A percentile compares a stretch with the other conserved stretches of the same genome.
These are phyloP conservation scores for Erpobdella octoculata DNA, from an alignment of 2,888 invertebrate genomes.

Conservation along the genomic window DNA sequence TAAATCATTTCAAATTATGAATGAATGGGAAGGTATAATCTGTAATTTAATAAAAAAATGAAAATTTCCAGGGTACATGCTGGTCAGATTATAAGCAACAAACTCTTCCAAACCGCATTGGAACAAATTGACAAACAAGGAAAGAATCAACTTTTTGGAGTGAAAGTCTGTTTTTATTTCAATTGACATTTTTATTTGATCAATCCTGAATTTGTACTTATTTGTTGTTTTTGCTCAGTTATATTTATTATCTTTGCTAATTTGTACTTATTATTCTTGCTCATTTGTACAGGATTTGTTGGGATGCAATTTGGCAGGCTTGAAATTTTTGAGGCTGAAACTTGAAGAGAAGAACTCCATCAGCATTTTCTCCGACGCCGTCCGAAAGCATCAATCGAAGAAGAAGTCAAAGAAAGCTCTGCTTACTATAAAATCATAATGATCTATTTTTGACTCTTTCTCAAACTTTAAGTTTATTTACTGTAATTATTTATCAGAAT, in stretches of 20 bases:
- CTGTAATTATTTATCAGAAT: too few relatives aligned
- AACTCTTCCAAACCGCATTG: conserved; percentile 33
- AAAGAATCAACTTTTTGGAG: neutral
- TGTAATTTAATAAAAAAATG: too few relatives aligned
- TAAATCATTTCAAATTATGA: too few relatives aligned
- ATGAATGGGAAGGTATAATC: too few relatives aligned
- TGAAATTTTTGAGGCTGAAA: conserved; percentile 62
- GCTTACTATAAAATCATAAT: conserved; percentile 6
- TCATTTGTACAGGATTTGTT: neutral
- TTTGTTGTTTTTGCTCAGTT: too few relatives aligned
- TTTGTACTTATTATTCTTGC: neutral
- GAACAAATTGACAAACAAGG: conserved; percentile 12
- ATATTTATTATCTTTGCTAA: neutral
- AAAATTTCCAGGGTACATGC: conserved; percentile 54
- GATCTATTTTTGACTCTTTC: neutral
- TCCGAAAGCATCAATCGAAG: conserved; percentile 47
- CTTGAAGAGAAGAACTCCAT: conserved; percentile 69
- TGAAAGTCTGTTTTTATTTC: neutral
- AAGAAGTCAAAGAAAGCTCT: conserved; percentile 6
- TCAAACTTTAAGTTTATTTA: too few relatives aligned
- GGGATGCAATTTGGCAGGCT: conserved; percentile 5
- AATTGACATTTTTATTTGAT: too few relatives aligned
- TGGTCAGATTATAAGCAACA: conserved; percentile 66
- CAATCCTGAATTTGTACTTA: too few relatives aligned
- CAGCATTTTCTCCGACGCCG: conserved; percentile 70